Percentiles rank a stretch among this genome's conserved stretches.
Evolutionary conservation across 2,888 invertebrate species (phyloP).

Genomic region (Caenorhabditis wallacei): DNA sequence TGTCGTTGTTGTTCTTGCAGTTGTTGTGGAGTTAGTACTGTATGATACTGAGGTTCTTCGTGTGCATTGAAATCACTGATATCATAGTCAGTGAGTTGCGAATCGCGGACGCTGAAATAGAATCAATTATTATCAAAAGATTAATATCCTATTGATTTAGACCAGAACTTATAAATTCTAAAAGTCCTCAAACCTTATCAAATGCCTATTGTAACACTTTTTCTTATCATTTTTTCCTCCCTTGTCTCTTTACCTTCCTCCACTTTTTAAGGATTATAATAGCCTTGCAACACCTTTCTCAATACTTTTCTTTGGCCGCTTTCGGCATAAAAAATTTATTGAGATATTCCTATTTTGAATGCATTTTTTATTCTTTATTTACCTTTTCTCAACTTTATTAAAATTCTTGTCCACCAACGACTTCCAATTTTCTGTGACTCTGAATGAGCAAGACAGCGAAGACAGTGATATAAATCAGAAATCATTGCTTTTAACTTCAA

Average conservation of each 20-base stretch:
- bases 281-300: neutral
- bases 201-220: neutral
- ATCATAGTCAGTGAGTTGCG: constrained; percentile 73
- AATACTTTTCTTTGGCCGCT: neutral
- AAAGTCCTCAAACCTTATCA: too few species aligned
- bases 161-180: too few species aligned
- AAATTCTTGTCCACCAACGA: neutral
- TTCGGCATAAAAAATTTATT: neutral
- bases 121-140: neutral
- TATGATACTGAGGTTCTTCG: constrained; percentile 61
- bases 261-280: constrained; percentile 11
- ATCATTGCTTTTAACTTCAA: neutral
- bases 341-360: neutral
- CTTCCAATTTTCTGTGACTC: neutral
- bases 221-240: neutral
- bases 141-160: too few species aligned
- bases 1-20: constrained; percentile 20
- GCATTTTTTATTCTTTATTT: neutral
- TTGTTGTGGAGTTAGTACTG: constrained; percentile 37
- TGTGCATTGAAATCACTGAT: constrained; percentile 69
- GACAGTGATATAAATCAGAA: neutral
- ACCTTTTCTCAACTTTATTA: neutral
- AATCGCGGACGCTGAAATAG: constrained; percentile 68
- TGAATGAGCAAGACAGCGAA: constrained; percentile 11
- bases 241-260: neutral